Conservation (phyloP, 2,797 vertebrate genomes). For the Caiman crocodilus region DNA sequence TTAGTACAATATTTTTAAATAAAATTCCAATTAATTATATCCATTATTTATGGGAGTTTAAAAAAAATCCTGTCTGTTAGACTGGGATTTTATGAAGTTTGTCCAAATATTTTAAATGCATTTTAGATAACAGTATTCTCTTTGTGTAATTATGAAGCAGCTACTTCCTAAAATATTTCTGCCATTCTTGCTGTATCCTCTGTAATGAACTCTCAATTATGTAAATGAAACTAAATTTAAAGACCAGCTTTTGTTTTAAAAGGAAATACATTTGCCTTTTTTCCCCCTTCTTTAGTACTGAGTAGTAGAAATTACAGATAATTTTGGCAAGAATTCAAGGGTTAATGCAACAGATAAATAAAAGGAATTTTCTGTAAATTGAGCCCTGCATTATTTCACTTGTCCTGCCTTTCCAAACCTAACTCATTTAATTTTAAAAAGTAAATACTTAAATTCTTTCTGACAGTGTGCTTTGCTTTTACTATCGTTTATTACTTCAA, state of each 20-base stretch:
- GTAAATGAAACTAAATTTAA: constrained; percentile 58
- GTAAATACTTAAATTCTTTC: constrained; percentile 89
- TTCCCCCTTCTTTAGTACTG: constrained; percentile 76
- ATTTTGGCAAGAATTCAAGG: constrained; percentile 87
- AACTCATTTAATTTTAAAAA: constrained; percentile 88
- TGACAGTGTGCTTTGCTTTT: constrained; percentile 87
- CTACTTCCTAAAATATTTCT: constrained; percentile 36
- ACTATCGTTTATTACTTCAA: constrained; percentile 88
- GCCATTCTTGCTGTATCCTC: constrained; percentile 47
- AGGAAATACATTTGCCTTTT: constrained; percentile 71
- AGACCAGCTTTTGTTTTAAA: constrained; percentile 56
- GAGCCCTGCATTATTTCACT: constrained; percentile 87
- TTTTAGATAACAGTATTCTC: constrained; percentile 13
- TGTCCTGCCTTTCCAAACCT: constrained; percentile 85
- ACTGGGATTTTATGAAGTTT: constrained; percentile 11
- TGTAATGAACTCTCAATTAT: constrained; percentile 54
- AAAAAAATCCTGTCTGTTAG: neutral
- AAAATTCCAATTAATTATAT: neutral
- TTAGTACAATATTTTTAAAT: neutral
- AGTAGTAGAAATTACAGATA: constrained; percentile 84
- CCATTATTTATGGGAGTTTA: neutral
- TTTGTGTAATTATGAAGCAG: neutral
- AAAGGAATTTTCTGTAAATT: constrained; percentile 89
- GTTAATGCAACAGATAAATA: constrained; percentile 89
- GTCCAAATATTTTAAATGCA: neutral